A percentile compares a stretch with the other conserved stretches of the same genome.
Evolutionary conservation across 2,113 vertebrate species (phyloP).

Genomic region (Vombatus ursinus): DNA sequence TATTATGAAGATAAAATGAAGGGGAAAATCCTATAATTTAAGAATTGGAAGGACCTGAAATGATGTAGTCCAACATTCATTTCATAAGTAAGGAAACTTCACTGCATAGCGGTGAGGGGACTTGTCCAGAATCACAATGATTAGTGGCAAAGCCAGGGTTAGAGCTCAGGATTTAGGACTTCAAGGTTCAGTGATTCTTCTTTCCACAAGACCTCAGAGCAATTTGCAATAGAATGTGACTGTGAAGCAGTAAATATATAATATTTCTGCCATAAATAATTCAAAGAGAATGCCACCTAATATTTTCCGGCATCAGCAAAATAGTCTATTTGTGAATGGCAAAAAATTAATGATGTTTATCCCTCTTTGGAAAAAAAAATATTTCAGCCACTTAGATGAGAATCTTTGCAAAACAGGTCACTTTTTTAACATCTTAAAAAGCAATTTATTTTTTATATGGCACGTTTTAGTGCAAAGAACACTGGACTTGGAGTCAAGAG

Average conservation of each 20-base stretch:
- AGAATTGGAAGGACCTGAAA: background rate
- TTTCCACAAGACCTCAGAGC: background rate
- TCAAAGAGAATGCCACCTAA: background rate
- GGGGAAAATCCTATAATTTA: background rate
- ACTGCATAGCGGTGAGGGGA: background rate
- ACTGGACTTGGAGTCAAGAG: background rate
- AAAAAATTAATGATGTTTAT: background rate
- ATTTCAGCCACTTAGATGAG: background rate
- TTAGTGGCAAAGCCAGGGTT: background rate
- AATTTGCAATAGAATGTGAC: background rate
- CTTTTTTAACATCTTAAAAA: background rate
- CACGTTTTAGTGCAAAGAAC: background rate
- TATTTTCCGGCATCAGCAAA: background rate
- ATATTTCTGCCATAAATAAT: background rate
- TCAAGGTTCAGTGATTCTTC: background rate
- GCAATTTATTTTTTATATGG: background rate
- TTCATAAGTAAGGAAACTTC: constrained; percentile 20
- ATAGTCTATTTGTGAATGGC: background rate
- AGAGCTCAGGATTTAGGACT: background rate
- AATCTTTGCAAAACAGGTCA: background rate
- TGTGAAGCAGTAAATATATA: background rate
- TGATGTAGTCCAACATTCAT: background rate
- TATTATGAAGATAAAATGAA: background rate
- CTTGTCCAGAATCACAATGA: background rate
- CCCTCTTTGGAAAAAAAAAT: background rate